phyloP scores from a whole-genome alignment of 1,140 invertebrate genomes.

The Drosophila kikkawai region DNA sequence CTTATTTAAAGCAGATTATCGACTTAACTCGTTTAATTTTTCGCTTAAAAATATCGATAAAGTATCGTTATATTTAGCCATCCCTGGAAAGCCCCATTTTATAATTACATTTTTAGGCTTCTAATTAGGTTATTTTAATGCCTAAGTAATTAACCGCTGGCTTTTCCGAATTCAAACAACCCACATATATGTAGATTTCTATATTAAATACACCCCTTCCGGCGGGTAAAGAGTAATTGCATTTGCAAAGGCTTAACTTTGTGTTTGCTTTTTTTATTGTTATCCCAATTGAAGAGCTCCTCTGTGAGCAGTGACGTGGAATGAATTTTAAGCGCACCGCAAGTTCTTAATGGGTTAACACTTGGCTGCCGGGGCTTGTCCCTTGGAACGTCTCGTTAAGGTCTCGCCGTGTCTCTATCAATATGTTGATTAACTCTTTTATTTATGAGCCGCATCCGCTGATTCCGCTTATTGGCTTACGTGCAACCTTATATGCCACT shows the following conservation, averaged over 20 bases:
- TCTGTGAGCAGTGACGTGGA: neutral
- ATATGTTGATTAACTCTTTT: conserved; percentile 83
- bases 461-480: conserved; percentile 79
- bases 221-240: neutral
- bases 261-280: conserved; percentile 4
- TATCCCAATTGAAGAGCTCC: conserved; percentile 5
- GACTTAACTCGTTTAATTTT: neutral
- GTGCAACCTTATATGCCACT: conserved; percentile 31
- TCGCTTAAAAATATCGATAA: neutral
- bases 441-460: conserved; percentile 73
- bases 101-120: neutral
- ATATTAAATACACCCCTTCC: neutral
- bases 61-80: neutral
- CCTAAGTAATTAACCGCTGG: neutral
- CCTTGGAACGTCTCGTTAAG: conserved; percentile 13
- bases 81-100: no score
- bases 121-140: neutral
- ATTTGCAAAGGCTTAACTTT: conserved; percentile 16
- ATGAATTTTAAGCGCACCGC: conserved; percentile 16
- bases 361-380: neutral
- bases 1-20: neutral
- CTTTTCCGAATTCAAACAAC: neutral
- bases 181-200: neutral
- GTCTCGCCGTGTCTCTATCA: conserved; percentile 59
- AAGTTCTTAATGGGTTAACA: conserved; percentile 44